Conservation (phyloP, 2,113 vertebrate species). For the Cynoglossus semilaevis region DNA sequence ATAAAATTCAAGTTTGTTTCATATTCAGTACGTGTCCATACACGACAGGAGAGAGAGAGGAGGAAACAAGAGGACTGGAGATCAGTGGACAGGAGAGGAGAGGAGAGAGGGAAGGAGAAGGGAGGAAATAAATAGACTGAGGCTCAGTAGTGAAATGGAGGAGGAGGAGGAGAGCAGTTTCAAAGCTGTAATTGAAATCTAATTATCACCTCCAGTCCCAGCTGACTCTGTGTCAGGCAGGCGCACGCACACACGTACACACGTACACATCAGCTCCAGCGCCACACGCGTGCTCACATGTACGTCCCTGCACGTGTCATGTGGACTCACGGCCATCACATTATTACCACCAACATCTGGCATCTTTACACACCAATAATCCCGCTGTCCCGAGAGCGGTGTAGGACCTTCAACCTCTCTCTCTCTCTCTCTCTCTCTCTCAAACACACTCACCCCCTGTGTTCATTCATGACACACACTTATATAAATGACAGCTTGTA, state of each 20-base stretch:
- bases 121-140: constrained; percentile 7
- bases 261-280: background rate
- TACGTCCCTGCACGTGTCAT: constrained; percentile 43
- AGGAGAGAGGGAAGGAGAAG: background rate
- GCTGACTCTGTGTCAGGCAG: constrained; percentile 51
- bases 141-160: constrained; percentile 32
- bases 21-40: no score
- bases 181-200: constrained; percentile 75
- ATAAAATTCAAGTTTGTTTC: no score
- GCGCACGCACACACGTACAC: constrained; percentile 11
- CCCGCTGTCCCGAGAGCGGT: constrained; percentile 56
- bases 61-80: background rate
- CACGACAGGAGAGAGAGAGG: background rate
- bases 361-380: constrained; percentile 71
- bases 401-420: constrained; percentile 44
- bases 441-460: no score
- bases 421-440: background rate
- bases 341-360: constrained; percentile 71
- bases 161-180: constrained; percentile 58
- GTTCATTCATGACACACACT: background rate
- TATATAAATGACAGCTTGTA: background rate
- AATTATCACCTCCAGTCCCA: constrained; percentile 75
- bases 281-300: constrained; percentile 28
- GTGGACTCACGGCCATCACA: constrained; percentile 36
- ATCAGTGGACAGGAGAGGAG: background rate